These are phyloP conservation scores for Ptychadena robeensis DNA, from an alignment of 2,797 vertebrate genomes.

Conservation along the genomic window DNA sequence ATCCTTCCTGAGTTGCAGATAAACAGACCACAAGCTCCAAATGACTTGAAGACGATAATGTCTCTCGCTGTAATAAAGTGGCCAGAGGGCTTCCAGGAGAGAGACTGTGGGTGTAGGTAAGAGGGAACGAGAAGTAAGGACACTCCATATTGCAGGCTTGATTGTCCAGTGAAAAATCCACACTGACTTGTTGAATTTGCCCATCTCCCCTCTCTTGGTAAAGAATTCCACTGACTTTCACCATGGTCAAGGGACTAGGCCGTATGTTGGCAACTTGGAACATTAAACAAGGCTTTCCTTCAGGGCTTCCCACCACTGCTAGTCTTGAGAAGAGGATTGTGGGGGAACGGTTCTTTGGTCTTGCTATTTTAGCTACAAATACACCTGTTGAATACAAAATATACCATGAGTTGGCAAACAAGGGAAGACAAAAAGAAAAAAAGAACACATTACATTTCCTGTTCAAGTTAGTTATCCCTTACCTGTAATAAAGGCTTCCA, in stretches of 20 bases:
- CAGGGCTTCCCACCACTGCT: constrained; percentile 83
- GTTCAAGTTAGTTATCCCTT: constrained; percentile 60
- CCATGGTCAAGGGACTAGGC: constrained; percentile 84
- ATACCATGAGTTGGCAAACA: background rate
- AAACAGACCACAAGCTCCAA: constrained; percentile 94
- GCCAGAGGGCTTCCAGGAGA: constrained; percentile 86
- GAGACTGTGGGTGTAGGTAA: constrained; percentile 89
- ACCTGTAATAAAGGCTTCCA: constrained; percentile 99
- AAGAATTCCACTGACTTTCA: constrained; percentile 88
- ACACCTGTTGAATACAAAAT: constrained; percentile 80
- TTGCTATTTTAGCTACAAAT: constrained; percentile 96
- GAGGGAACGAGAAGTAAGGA: constrained; percentile 92
- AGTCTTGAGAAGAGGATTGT: constrained; percentile 90
- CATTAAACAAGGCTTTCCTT: constrained; percentile 86
- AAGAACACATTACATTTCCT: background rate
- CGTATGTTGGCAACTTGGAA: constrained; percentile 91
- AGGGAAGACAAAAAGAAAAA: background rate
- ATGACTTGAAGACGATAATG: constrained; percentile 67
- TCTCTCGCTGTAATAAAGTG: constrained; percentile 80
- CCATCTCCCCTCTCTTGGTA: constrained; percentile 88
- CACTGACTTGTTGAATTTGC: constrained; percentile 85
- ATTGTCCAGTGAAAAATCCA: constrained; percentile 88
- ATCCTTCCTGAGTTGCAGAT: constrained; percentile 90
- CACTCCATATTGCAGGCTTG: constrained; percentile 80
- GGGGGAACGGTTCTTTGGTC: constrained; percentile 90